phyloP scores from a whole-genome alignment of 2,113 vertebrate species.

The Mionectes macconnelli region DNA sequence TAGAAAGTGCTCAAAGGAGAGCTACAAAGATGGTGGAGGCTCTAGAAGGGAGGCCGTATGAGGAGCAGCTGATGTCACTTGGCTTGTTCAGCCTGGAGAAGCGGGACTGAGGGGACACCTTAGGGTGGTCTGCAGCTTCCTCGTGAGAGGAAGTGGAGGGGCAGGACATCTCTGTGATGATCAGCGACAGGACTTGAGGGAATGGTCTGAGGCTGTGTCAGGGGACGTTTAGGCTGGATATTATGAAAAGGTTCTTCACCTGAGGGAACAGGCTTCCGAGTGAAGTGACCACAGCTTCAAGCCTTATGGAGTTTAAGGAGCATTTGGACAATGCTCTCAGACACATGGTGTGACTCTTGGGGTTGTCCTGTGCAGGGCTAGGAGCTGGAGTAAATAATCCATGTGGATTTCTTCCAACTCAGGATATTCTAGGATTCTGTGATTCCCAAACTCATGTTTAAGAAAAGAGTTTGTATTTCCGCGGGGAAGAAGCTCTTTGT shows the following conservation, averaged over 20 bases:
- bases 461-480: neutral
- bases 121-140: neutral
- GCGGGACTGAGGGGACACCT: neutral
- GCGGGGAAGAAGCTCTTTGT: neutral
- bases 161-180: neutral
- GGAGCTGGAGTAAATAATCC: neutral
- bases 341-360: neutral
- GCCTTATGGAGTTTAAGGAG: neutral
- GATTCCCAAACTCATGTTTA: neutral
- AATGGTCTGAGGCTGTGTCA: neutral
- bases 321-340: neutral
- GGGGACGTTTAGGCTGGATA: neutral
- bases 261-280: neutral
- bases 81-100: neutral
- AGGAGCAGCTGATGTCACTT: neutral
- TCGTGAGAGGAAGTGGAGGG: neutral
- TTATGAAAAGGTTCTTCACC: neutral
- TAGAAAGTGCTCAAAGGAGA: neutral
- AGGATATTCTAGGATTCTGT: neutral
- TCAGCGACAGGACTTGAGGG: fast-evolving
- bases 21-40: neutral
- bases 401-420: neutral
- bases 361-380: neutral
- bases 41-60: neutral
- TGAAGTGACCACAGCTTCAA: no score